Base-by-base conservation (phyloP, 2,113 vertebrate genomes). In the Sardina pilchardus region DNA sequence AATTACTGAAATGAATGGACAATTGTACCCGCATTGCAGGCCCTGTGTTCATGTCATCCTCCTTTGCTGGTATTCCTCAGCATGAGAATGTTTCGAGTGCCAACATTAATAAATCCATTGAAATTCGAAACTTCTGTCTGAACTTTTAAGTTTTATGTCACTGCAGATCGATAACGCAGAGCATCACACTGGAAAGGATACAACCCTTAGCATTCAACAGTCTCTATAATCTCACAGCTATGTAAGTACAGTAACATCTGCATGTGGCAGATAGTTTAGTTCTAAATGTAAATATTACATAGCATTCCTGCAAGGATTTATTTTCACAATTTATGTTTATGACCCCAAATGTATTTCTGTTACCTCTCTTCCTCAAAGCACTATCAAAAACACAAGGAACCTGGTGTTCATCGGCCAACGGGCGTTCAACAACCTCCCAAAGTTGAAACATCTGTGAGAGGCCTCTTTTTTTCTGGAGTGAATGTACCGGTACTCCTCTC, bases 391-490 rank as follows among this genome's bases (percentile, higher is more conserved):
- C 90, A 96, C 95, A 0, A 96, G 95, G 92, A 95, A 94, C 86
- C 93, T 98, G 84, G 89, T 94, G 88, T 90, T 94, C 89, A 96
- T 97, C 12, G 94, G 93, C 42, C 89, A 90, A 0, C 92, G 91
- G 91, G 96, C 96, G 0, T 97, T 97, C 91, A 96, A 91, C 93
- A 95, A 96, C 85, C 96, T 97, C 59, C 94, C 96, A 83, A 96
- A 92, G 85, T 91, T 97, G 90, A 96, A 94, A 93, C 96, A 97
- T 82, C 89, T 97, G 96, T 97, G 90, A 97, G 96, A 67, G n/a
- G 9, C 63, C 34, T 17, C 12, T 78, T 78, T 53, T 16, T 81
- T 6, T 42, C 71, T 81, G 21, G 0, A n/a, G 75, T 50, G 48
- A 84, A 75, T 45, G 26, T 36, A n/a, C 8, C 48, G 10, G 2